Evolutionary conservation across 2,113 vertebrate species (phyloP), one percentile per base, ranked within the genome.

Genomic region (Sylvicapra grimmia): DNA sequence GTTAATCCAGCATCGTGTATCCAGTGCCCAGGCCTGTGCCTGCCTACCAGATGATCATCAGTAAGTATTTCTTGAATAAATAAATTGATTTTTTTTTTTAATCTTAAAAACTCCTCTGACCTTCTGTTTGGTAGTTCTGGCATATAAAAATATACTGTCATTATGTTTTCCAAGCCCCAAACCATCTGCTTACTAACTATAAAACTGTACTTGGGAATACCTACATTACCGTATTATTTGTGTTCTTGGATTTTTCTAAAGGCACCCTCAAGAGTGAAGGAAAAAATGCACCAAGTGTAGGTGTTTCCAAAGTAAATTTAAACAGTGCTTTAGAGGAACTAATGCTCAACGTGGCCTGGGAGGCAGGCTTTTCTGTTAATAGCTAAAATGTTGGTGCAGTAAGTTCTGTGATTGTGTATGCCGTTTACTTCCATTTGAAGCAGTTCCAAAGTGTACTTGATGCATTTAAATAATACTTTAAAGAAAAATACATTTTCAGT

Each of bases 371-470:
- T 89, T 29, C 3, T 84, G 33, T 96, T 88, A 75, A 75, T 90
- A 97, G 82, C 44, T 96, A 86, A 97, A 97, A 94, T 92, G 58
- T 6, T 89, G 80, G 94, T 96, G 83, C 94, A 94, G 19, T 88
- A 94, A 82, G 79, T 90, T 96, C 92, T 94, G 7, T 6, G 94
- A 40, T 75, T 98, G 44, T 96, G 97, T 47, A 82, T 68, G 58
- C 31, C n/a, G 19, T 9, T 83, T 56, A 47, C 83, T 79, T 29
- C 89, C 94, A n/a, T 86, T 80, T 61, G 80, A 49, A 61, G 75
- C 86, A 56, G 36, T 44, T 97, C 94, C 83, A 86, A 93, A 97
- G 58, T 59, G 19, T 80, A 49, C 27, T 56, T 83, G 87, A 75
- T 59, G 15, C 72, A 92, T 86, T 97, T 96, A 97, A 97, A 79